These are phyloP conservation scores for Loripinus fragilis DNA, from an alignment of 2,888 invertebrate species.

Conservation along the genomic window DNA sequence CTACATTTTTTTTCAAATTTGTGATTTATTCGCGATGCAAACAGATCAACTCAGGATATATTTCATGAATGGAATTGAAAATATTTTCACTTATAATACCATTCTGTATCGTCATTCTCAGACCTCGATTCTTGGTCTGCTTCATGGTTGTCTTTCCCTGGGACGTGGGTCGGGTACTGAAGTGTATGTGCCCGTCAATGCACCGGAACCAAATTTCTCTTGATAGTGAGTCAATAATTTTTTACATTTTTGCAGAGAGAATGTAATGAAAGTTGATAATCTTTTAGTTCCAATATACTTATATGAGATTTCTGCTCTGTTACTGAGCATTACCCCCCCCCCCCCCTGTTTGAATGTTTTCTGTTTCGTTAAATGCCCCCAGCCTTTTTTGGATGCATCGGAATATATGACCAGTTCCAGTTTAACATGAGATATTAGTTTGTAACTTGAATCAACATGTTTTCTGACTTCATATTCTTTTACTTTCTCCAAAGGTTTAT, in stretches of 20 bases:
- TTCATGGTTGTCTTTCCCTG: conserved; percentile 10
- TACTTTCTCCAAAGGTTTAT: conserved; percentile 49
- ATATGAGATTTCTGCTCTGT: conserved; percentile 18
- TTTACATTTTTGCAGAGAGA: conserved; percentile 13
- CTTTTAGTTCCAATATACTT: conserved; percentile 25
- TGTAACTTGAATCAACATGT: neutral
- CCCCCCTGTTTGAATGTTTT: conserved; percentile 4
- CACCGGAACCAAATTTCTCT: conserved; percentile 39
- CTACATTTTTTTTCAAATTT: conserved; percentile 34
- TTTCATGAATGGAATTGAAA: conserved; percentile 1
- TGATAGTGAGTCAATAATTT: neutral
- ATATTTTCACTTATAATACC: conserved; percentile 25
- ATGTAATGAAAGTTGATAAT: conserved; percentile 17
- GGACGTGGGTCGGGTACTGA: conserved; percentile 36
- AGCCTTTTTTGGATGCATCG: conserved; percentile 18
- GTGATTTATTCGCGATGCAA: conserved; percentile 40
- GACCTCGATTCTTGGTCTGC: neutral
- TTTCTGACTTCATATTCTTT: conserved; percentile 43
- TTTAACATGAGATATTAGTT: neutral
- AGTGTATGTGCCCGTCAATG: conserved; percentile 25
- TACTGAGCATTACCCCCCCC: conserved; percentile 5
- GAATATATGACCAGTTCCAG: conserved; percentile 2
- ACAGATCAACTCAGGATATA: conserved; percentile 30
- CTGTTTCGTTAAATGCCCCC: conserved; percentile 21
- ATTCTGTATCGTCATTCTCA: conserved; percentile 38